Percentiles rank a stretch among this genome's conserved stretches.
phyloP scores from a whole-genome alignment of 2,888 invertebrate genomes.

The Julus scanicus region DNA sequence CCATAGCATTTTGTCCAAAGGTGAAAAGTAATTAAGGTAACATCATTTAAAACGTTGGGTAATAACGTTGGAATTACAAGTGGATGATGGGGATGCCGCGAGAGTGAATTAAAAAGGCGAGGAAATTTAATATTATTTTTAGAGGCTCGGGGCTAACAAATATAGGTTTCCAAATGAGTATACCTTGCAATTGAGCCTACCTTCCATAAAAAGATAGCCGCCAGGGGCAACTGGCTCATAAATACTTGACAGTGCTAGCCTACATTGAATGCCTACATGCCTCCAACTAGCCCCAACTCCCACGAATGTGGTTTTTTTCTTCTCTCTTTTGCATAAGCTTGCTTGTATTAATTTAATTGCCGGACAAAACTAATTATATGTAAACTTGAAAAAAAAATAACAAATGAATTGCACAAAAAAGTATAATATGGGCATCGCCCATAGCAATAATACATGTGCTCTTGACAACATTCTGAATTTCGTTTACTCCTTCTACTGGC shows the following conservation, averaged over 20 bases:
- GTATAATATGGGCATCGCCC: not conserved
- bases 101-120: slow-evolving; percentile 33
- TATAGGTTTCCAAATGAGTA: slow-evolving; percentile 33
- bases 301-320: not conserved
- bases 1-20: slow-evolving; percentile 16
- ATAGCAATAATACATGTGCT: not conserved
- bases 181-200: slow-evolving; percentile 16
- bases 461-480: not conserved
- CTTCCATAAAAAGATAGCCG: slow-evolving; percentile 27
- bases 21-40: slow-evolving; percentile 27
- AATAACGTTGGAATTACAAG: slow-evolving; percentile 33
- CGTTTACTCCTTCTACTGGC: not conserved
- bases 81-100: slow-evolving; percentile 27
- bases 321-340: not conserved
- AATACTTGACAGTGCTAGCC: not conserved
- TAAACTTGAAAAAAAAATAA: not conserved
- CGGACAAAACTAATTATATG: slow-evolving; percentile 23
- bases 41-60: slow-evolving; percentile 12
- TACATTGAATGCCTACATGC: not conserved
- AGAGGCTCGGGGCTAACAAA: slow-evolving; percentile 33
- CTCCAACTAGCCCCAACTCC: slow-evolving; percentile 22
- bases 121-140: slow-evolving; percentile 33
- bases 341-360: slow-evolving; percentile 12
- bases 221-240: slow-evolving; percentile 23
- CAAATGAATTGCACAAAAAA: too few relatives aligned